phyloP scores from a whole-genome alignment of 2,888 invertebrate genomes.

The Griposia aprilina region DNA sequence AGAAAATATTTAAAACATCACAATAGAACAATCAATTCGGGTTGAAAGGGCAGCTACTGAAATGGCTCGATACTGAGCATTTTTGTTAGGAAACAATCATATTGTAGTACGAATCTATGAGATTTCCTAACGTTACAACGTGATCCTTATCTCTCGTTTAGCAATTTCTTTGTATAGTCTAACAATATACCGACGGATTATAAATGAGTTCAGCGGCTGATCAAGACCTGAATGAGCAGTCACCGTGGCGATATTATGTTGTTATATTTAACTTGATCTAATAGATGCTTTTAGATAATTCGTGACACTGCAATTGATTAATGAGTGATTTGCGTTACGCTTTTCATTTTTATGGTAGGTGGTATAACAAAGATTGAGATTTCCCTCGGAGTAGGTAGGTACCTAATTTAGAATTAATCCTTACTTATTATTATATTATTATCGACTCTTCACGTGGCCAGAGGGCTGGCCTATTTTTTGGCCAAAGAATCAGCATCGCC shows the following conservation, averaged over 20 bases:
- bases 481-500: no score
- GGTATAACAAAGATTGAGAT: background rate
- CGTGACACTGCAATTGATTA: conserved; percentile 4
- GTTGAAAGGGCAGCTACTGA: conserved; percentile 16
- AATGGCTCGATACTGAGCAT: conserved; percentile 51
- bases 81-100: conserved; percentile 51
- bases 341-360: conserved; percentile 11
- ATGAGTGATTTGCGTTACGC: conserved; percentile 2
- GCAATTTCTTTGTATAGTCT: conserved; percentile 68
- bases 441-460: no score
- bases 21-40: conserved; percentile 32
- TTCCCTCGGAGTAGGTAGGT: background rate
- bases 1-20: background rate
- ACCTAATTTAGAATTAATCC: background rate
- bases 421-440: no score
- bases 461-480: no score
- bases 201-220: conserved; percentile 65
- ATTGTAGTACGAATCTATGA: conserved; percentile 44
- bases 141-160: conserved; percentile 62
- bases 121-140: conserved; percentile 63
- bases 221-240: conserved; percentile 80
- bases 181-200: conserved; percentile 57
- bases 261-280: conserved; percentile 30
- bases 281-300: conserved; percentile 22
- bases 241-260: conserved; percentile 71